Evolutionary conservation across 2,888 invertebrate species (phyloP).

Genomic region (Catocala sponsa): DNA sequence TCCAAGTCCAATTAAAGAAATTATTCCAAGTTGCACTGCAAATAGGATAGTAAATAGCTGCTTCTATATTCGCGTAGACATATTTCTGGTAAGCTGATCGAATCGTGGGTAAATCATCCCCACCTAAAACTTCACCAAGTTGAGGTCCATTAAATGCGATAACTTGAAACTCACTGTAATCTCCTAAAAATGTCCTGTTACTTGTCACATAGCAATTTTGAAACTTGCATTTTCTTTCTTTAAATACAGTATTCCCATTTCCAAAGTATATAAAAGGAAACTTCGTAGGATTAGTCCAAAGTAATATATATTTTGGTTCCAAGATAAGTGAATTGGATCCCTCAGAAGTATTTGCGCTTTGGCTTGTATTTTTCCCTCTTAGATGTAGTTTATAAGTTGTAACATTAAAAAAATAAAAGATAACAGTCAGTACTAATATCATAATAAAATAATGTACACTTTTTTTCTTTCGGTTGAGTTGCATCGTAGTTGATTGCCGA

Average conservation of each 20-base stretch:
- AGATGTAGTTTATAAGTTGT: not conserved
- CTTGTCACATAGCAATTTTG: conserved; percentile 73
- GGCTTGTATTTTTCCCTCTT: too few species aligned
- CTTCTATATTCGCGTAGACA: conserved; percentile 71
- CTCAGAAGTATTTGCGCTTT: too few species aligned
- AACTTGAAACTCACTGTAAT: conserved; percentile 65
- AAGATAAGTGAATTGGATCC: too few species aligned
- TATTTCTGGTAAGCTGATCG: conserved; percentile 67
- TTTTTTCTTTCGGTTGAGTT: conserved; percentile 11
- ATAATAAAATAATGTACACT: not conserved
- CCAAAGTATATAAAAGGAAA: conserved; percentile 67
- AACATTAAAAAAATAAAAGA: conserved; percentile 8
- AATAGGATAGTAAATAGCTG: conserved; percentile 66
- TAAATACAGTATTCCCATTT: conserved; percentile 63
- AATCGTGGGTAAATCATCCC: conserved; percentile 54
- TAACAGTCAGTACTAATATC: conserved; percentile 9
- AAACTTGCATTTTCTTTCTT: conserved; percentile 63
- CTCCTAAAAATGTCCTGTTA: conserved; percentile 56
- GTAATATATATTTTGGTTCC: conserved; percentile 64
- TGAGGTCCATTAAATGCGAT: conserved; percentile 72
- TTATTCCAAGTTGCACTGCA: conserved; percentile 60
- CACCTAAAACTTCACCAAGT: conserved; percentile 39
- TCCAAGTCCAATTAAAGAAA: conserved; percentile 81
- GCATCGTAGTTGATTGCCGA: conserved; percentile 5
- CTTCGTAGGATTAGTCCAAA: conserved; percentile 67